These are phyloP conservation scores for Synanthedon formicaeformis DNA, from an alignment of 2,888 invertebrate species.

Conservation along the genomic window DNA sequence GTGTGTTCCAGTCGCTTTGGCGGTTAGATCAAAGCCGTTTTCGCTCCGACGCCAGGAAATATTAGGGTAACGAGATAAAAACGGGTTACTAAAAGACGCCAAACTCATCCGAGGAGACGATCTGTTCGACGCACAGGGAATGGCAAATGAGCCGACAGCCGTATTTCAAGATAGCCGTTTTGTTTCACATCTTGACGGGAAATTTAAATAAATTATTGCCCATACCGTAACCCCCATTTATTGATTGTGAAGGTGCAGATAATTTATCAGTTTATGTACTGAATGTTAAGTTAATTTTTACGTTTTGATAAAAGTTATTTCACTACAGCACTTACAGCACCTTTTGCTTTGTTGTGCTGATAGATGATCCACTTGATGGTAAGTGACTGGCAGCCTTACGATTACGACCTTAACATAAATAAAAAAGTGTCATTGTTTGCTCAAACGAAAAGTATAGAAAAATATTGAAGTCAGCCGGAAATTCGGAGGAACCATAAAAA, in stretches of 20 bases:
- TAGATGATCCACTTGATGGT: too few species aligned
- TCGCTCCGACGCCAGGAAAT: not conserved
- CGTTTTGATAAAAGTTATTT: too few species aligned
- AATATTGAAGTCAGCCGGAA: too few species aligned
- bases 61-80: not conserved
- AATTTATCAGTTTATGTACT: not conserved
- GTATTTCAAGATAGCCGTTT: not conserved
- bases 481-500: not conserved
- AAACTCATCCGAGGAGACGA: not conserved
- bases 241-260: not conserved
- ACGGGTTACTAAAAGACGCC: not conserved
- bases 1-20: too few species aligned
- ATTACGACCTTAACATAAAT: too few species aligned
- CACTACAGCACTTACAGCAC: too few species aligned
- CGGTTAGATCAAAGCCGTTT: too few species aligned
- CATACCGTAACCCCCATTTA: not conserved
- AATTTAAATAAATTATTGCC: not conserved
- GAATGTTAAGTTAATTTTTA: not conserved
- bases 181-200: not conserved
- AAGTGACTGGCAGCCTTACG: too few species aligned
- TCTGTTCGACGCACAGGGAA: not conserved
- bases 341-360: too few species aligned
- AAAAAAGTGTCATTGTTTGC: too few species aligned
- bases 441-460: too few species aligned
- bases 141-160: not conserved